Evolutionary conservation across 2,888 invertebrate genomes (phyloP), one percentile per base, ranked within the genome.

Genomic region (Drosophila emarginata): DNA sequence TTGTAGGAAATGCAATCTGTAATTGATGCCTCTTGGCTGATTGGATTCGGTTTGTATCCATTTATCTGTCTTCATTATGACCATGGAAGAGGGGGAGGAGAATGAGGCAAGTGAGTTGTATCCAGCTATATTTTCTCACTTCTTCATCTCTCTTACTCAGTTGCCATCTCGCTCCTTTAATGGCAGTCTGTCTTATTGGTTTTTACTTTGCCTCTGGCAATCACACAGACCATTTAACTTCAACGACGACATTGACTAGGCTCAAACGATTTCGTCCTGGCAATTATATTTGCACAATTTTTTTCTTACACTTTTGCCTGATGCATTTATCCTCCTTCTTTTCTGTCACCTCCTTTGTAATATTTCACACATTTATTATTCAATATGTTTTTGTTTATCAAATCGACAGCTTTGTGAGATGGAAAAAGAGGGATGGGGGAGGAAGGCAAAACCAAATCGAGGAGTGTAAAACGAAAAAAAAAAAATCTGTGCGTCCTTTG

Each of bases 161-260:
- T 14, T 26, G 26, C 52, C 40, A 4, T 18, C 54, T 56, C 32
- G 7, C 7, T 18, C 50, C 18, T 21, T 54, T 36, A 36, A 32
- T 54, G 18, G 54, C 18, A 21, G 18, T 45, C 18, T 21, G 45
- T 45, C 45, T 45, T 45, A 45, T 21, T 45, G 45, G 45, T 39
- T 45, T 45, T 51, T 37, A 12, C 4, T 0, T 40, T 59, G 5
- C 18, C 62, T 39, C 59, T 54, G 58, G 66, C 80, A 77, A 82
- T 79, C 77, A 82, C 52, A 77, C 75, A 66, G 75, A 57, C 80
- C 83, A 82, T 82, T 78, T 79, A 82, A 74, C 77, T 66, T 65
- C 28, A 72, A 71, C 71, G 73, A 72, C 71, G 73, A 72, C 71
- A 71, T 50, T 64, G 37, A 37, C 51, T 37, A 51, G 72, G 59